Evolutionary conservation across 2,888 invertebrate genomes (phyloP).

Genomic region (Phaonia tiefii): DNA sequence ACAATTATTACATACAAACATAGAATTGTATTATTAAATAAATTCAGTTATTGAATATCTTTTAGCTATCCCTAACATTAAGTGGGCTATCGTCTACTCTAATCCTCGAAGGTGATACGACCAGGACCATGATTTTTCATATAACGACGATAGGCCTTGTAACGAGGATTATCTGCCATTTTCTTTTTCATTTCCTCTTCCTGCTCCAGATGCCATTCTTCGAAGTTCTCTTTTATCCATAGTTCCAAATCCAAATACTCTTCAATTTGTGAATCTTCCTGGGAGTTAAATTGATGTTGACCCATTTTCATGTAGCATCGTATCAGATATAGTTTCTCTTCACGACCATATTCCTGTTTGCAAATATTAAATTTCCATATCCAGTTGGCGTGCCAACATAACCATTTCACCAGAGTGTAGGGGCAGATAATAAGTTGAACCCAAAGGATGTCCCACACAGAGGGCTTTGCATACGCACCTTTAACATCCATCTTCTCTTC

Average conservation of each 20-base stretch:
- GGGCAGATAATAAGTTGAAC: slow-evolving; percentile 91
- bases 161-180: slow-evolving; percentile 91
- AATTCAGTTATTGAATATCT: slow-evolving; percentile 27
- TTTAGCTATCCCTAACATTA: slow-evolving; percentile 13
- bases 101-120: slow-evolving; percentile 95
- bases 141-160: slow-evolving; percentile 93
- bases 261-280: slow-evolving; percentile 88
- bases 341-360: slow-evolving; percentile 88
- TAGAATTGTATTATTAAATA: slow-evolving; percentile 18
- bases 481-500: slow-evolving; percentile 96
- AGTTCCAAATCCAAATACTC: slow-evolving; percentile 88
- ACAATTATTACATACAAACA: slow-evolving; percentile 12
- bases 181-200: slow-evolving; percentile 93
- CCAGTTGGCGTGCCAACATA: slow-evolving; percentile 90
- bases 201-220: slow-evolving; percentile 89
- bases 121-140: slow-evolving; percentile 94
- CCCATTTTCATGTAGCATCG: slow-evolving; percentile 88
- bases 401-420: slow-evolving; percentile 86
- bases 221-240: slow-evolving; percentile 91
- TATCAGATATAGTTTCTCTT: slow-evolving; percentile 92
- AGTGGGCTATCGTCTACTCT: too few relatives aligned
- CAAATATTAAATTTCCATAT: slow-evolving; percentile 89
- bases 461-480: slow-evolving; percentile 94
- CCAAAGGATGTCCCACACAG: slow-evolving; percentile 89
- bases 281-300: slow-evolving; percentile 86